A percentile compares a stretch with the other conserved stretches of the same genome.
Evolutionary conservation across 2,113 vertebrate species (phyloP).

Genomic region (Sebastes schlegelii): DNA sequence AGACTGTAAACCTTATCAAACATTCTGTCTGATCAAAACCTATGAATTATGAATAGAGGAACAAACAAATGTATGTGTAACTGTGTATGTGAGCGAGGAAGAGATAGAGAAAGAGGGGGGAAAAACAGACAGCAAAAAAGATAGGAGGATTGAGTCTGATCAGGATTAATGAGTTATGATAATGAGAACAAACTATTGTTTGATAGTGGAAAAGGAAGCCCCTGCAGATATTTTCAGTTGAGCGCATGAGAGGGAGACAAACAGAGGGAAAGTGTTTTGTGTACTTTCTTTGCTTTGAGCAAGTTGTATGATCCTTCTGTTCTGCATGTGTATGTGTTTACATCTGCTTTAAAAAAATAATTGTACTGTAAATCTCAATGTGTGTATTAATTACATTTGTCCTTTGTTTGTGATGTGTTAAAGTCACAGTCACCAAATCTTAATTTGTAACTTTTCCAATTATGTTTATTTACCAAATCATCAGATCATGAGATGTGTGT

Average conservation of each 20-base stretch:
- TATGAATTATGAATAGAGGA: constrained; percentile 77
- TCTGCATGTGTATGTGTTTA: neutral
- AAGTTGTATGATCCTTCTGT: constrained; percentile 21
- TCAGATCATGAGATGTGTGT: neutral
- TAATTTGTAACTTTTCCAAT: neutral
- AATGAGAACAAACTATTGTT: constrained; percentile 78
- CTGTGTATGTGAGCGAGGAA: neutral
- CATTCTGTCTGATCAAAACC: constrained; percentile 81
- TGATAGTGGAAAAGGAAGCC: constrained; percentile 68
- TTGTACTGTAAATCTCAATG: neutral
- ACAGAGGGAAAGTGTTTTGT: constrained; percentile 53
- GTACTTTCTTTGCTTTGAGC: constrained; percentile 49
- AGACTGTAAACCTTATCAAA: constrained; percentile 73
- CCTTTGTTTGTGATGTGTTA: neutral
- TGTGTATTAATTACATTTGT: neutral
- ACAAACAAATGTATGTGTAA: constrained; percentile 58
- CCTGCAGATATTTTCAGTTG: constrained; percentile 62
- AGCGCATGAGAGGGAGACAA: constrained; percentile 19
- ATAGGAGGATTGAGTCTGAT: constrained; percentile 61
- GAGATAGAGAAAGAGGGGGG: constrained; percentile 9
- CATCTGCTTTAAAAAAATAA: neutral
- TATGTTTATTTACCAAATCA: neutral
- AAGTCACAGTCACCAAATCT: neutral
- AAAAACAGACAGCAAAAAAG: constrained; percentile 41
- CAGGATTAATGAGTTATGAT: constrained; percentile 78